These are phyloP conservation scores for Tuberolachnus salignus DNA, from an alignment of 2,888 invertebrate species.

Conservation along the genomic window DNA sequence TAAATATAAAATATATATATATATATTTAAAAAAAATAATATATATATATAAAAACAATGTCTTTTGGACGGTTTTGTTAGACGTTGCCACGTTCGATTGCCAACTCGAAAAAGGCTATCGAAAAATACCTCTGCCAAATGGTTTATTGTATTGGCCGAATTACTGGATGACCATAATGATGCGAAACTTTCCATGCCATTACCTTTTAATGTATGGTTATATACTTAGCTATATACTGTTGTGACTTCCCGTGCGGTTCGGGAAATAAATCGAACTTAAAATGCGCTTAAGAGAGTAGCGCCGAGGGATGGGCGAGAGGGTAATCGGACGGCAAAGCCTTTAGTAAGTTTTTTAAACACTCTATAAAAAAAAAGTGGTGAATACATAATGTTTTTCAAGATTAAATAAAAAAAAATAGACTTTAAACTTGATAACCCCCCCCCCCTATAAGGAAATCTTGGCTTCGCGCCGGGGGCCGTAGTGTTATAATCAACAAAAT, in stretches of 20 bases:
- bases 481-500: too few species aligned
- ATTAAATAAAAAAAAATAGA: too few species aligned
- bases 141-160: background rate
- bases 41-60: background rate
- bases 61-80: background rate
- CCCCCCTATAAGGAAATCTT: too few species aligned
- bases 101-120: constrained; percentile 7
- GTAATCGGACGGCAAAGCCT: too few species aligned
- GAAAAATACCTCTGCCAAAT: constrained; percentile 12
- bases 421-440: too few species aligned
- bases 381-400: too few species aligned
- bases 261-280: background rate
- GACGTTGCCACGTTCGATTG: background rate
- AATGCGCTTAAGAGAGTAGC: background rate
- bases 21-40: too few species aligned
- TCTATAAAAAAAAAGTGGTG: background rate
- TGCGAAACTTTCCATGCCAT: too few species aligned
- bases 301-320: background rate
- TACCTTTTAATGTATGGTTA: too few species aligned
- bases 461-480: too few species aligned
- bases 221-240: background rate
- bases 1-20: too few species aligned
- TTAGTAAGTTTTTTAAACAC: background rate
- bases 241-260: background rate
- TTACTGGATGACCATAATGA: background rate